These are phyloP conservation scores for Drosophila cognata DNA, from an alignment of 2,888 invertebrate genomes.

Conservation along the genomic window DNA sequence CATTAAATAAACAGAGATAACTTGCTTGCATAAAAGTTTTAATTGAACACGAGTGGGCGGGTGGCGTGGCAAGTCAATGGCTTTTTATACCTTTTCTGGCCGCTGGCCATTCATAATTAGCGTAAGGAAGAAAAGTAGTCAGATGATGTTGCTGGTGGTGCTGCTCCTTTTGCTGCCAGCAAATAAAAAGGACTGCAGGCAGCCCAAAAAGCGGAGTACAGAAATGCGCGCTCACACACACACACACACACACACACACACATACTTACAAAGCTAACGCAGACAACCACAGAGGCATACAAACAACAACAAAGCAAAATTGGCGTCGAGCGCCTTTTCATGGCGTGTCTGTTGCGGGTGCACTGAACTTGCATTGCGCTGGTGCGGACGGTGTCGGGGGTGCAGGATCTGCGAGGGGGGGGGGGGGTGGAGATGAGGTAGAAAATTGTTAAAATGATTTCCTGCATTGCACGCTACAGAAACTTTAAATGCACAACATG, in stretches of 20 bases:
- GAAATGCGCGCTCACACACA: conserved; percentile 16
- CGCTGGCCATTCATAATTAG: conserved; percentile 75
- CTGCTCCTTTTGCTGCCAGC: conserved; percentile 21
- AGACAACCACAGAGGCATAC: conserved; percentile 7
- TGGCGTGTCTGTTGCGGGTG: conserved; percentile 68
- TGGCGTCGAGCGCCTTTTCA: conserved; percentile 64
- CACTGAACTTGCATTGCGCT: conserved; percentile 69
- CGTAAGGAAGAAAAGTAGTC: conserved; percentile 47
- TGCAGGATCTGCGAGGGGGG: not conserved
- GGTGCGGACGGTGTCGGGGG: not conserved
- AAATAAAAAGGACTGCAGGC: conserved; percentile 51
- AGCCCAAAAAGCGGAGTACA: conserved; percentile 31
- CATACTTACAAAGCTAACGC: not conserved
- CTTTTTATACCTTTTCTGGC: conserved; percentile 60
- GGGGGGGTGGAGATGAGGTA: conserved; percentile 29
- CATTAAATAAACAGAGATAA: conserved; percentile 64
- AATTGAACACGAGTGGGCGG: conserved; percentile 60
- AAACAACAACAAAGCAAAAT: conserved; percentile 62
- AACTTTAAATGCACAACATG: conserved; percentile 77
- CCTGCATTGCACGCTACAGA: conserved; percentile 75
- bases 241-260: conserved; percentile 7
- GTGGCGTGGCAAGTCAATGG: conserved; percentile 48
- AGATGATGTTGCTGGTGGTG: conserved; percentile 29
- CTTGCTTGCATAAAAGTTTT: conserved; percentile 61
- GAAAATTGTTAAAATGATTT: conserved; percentile 80